A percentile compares a stretch with the other conserved stretches of the same genome.
phyloP scores from a whole-genome alignment of 2,113 vertebrate genomes.

The Oplegnathus fasciatus region DNA sequence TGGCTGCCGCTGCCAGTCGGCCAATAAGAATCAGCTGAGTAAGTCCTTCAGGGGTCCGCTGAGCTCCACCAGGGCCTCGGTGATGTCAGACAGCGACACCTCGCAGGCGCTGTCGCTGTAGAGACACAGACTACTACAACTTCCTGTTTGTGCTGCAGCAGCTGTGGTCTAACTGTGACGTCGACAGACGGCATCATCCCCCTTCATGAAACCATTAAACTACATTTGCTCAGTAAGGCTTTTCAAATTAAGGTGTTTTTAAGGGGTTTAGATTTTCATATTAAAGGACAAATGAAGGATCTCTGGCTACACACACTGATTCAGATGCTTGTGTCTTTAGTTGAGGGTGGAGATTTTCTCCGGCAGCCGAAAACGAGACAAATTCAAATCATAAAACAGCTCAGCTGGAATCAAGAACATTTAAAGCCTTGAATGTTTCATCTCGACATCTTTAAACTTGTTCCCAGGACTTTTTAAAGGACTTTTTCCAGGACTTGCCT shows the following conservation, averaged over 20 bases:
- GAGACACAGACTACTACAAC: not conserved
- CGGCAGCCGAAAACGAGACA: not conserved
- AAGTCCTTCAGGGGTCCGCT: conserved; percentile 39
- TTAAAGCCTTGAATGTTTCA: not conserved
- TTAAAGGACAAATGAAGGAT: not conserved
- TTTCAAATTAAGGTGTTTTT: not conserved
- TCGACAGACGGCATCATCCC: not conserved
- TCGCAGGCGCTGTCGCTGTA: conserved; percentile 84
- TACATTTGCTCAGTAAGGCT: not conserved
- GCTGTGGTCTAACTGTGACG: not conserved
- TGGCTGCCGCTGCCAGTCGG: conserved; percentile 35
- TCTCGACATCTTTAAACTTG: not conserved
- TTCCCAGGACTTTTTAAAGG: not conserved
- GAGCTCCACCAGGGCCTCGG: conserved; percentile 35
- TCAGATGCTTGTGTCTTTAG: not conserved
- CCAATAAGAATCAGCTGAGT: not conserved
- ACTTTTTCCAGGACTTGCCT: conserved; percentile 12
- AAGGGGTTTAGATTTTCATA: not conserved
- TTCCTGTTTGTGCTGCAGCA: conserved; percentile 27
- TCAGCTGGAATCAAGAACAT: not conserved
- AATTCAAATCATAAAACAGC: not conserved
- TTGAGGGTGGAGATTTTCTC: not conserved
- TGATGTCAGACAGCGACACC: conserved; percentile 83
- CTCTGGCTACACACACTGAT: not conserved
- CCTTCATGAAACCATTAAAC: not conserved